These are phyloP conservation scores for Plotosus lineatus DNA, from an alignment of 2,113 vertebrate genomes.

Conservation along the genomic window DNA sequence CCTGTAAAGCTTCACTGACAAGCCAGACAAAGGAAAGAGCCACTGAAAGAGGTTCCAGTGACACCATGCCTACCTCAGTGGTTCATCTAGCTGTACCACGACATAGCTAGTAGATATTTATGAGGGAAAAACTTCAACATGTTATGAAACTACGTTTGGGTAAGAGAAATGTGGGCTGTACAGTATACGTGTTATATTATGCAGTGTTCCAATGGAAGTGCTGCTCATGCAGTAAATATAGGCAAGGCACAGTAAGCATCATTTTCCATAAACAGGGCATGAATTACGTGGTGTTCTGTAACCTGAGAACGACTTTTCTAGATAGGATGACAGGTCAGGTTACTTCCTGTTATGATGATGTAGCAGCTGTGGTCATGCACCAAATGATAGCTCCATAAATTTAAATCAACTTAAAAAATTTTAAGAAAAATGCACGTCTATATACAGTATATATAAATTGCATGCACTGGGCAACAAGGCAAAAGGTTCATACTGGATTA, in stretches of 20 bases:
- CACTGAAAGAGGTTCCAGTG: constrained; percentile 20
- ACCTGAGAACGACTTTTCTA: neutral
- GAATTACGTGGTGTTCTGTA: constrained; percentile 21
- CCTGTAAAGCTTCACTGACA: constrained; percentile 41
- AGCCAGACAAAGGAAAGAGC: constrained; percentile 37
- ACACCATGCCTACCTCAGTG: constrained; percentile 36
- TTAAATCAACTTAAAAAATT: neutral
- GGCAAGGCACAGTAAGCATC: neutral
- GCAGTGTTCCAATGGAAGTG: neutral
- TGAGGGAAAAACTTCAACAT: constrained; percentile 10
- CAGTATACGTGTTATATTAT: neutral
- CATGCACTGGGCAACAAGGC: neutral
- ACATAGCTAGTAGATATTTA: neutral
- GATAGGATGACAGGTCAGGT: neutral
- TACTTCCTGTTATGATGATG: constrained; percentile 1
- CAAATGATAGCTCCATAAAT: neutral
- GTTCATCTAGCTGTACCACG: constrained; percentile 31
- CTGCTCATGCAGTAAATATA: neutral
- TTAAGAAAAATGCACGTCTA: neutral
- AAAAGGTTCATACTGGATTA: neutral
- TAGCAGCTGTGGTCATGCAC: neutral
- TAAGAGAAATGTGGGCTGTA: constrained; percentile 9
- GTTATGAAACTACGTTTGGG: neutral
- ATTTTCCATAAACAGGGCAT: constrained; percentile 5
- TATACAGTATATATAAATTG: neutral